Conservation (phyloP, 2,888 invertebrate genomes). For the Pelosia muscerda region DNA sequence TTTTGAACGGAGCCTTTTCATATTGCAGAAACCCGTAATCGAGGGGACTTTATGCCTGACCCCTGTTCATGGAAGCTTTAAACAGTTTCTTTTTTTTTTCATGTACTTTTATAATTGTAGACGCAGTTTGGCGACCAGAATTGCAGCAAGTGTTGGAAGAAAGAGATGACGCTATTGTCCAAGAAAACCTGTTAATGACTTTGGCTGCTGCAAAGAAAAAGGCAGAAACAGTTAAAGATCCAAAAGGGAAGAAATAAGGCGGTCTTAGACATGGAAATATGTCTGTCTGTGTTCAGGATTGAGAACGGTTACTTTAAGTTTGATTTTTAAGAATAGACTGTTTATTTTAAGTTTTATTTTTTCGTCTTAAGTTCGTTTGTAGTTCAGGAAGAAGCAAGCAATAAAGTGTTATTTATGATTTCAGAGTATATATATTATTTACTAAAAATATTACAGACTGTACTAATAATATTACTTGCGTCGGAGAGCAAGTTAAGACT, state of each 20-base stretch:
- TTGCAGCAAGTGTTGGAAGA: constrained; percentile 63
- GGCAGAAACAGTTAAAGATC: constrained; percentile 55
- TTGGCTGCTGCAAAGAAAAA: constrained; percentile 70
- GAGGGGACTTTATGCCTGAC: too few relatives aligned
- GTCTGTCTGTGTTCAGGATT: background rate
- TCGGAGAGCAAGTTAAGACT: too few relatives aligned
- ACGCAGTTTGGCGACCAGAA: constrained; percentile 65
- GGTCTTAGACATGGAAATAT: background rate
- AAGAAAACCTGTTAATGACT: constrained; percentile 59
- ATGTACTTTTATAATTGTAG: constrained; percentile 47
- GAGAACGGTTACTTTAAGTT: constrained; percentile 26
- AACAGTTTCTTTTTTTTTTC: background rate
- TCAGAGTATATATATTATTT: background rate
- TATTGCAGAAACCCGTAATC: too few relatives aligned
- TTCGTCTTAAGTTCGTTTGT: constrained; percentile 11
- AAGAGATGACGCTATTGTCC: constrained; percentile 69
- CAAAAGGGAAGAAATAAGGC: constrained; percentile 28
- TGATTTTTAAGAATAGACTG: constrained; percentile 16
- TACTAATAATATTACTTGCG: too few relatives aligned
- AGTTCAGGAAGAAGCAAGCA: background rate
- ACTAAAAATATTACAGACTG: too few relatives aligned
- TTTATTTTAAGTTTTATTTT: constrained; percentile 12
- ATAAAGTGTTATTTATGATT: background rate
- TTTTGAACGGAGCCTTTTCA: background rate
- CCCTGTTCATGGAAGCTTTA: background rate